Percentiles rank a stretch among this genome's conserved stretches.
These are phyloP conservation scores for Drosophila pegasa DNA, from an alignment of 2,888 invertebrate genomes.

Conservation along the genomic window DNA sequence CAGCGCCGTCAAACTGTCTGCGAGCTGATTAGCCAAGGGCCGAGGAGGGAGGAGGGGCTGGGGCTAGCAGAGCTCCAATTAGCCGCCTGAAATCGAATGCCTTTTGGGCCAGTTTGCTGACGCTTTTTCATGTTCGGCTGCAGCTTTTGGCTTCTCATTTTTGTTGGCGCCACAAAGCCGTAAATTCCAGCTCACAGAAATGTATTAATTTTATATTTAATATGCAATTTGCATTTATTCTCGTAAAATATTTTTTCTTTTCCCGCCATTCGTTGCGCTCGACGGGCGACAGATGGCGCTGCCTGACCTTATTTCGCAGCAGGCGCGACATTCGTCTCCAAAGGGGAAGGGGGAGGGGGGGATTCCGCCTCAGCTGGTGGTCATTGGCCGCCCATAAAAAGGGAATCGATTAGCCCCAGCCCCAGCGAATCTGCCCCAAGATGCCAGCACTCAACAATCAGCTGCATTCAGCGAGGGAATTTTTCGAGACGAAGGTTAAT, in stretches of 20 bases:
- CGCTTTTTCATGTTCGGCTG: neutral
- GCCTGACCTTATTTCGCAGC: slow-evolving; percentile 23
- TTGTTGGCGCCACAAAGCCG: slow-evolving; percentile 43
- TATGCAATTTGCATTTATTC: slow-evolving; percentile 32
- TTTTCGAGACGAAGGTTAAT: slow-evolving; percentile 4
- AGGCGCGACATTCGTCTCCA: slow-evolving; percentile 6
- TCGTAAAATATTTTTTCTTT: slow-evolving; percentile 6
- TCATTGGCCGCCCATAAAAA: slow-evolving; percentile 16
- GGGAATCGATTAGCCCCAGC: slow-evolving; percentile 9
- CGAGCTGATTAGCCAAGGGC: neutral
- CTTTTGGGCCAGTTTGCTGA: neutral
- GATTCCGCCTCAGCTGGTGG: slow-evolving; percentile 8
- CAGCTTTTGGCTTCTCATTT: slow-evolving; percentile 14
- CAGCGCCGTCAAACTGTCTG: slow-evolving; percentile 51
- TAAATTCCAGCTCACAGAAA: slow-evolving; percentile 23
- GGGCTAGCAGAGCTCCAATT: neutral
- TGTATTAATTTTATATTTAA: neutral
- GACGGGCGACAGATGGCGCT: slow-evolving; percentile 10
- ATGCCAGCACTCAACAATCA: neutral
- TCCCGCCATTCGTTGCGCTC: slow-evolving; percentile 7
- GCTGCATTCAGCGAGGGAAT: neutral
- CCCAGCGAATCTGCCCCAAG: neutral
- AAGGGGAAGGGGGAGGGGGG: neutral
- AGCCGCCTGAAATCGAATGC: slow-evolving; percentile 39
- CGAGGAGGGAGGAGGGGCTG: too few species aligned